Base-by-base conservation (phyloP, 2,113 vertebrate genomes). In the Hippocampus barbouri region DNA sequence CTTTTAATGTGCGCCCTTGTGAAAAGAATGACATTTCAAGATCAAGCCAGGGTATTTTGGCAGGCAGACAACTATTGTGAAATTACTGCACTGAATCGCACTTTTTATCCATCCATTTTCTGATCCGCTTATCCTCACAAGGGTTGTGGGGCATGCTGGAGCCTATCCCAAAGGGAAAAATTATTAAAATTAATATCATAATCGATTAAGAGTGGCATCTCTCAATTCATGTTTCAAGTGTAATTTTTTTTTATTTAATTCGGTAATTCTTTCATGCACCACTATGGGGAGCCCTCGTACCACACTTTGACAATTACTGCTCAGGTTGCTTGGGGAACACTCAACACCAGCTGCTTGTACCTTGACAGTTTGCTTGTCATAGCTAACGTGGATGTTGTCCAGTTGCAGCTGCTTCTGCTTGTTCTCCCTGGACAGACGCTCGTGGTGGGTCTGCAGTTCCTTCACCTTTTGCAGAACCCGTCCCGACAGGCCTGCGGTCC, bases 321-420 rank as follows among this genome's bases (percentile, higher is more conserved):
- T 51, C 10, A 6, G 47, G 47, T 18, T 16, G 47, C 15, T 27
- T 27, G 56, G 3, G 53, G 5, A 56, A 59, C 4, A 27, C 56
- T 0, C 6, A 38, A 21, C 1, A 27, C 9, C 5, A 6, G 15
- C 21, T 23, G 23, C n/a, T 53, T 53, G 18, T 82, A 94, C 93
- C 92, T 93, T 93, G 23, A 74, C 78, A 68, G 85, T 90, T 83
- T 94, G 92, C 78, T 93, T 94, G 73, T 92, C 84, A 5, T 93
- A 86, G 47, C 85, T 86, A 0, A 83, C 78, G 8, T 93, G 88
- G 1, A 91, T 83, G 38, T 92, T 92, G 72, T 93, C 93, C 76
- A 94, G 76, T 77, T 94, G 92, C 40, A 94, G 82, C 78, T 94
- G 93, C 70, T 90, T 92, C 86, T 94, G 94, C 70, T 91, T 92